Base-by-base conservation (phyloP, 2,888 invertebrate species). In the Drosophila setosimentum region DNA sequence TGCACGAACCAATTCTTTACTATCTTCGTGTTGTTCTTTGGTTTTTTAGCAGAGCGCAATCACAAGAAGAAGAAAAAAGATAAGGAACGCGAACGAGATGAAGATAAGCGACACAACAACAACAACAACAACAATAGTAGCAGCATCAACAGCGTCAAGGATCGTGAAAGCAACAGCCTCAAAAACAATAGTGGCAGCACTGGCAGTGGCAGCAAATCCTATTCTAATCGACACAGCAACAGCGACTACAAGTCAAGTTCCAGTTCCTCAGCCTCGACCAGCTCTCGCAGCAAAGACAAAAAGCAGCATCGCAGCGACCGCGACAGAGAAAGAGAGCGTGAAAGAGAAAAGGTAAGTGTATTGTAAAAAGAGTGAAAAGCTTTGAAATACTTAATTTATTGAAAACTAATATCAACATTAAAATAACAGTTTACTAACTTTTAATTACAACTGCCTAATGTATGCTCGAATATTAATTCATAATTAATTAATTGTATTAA, bases 31-130 rank as follows among this genome's bases (percentile, higher is more conserved):
- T 37, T 18, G 4, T 24, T 10, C 16, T 1, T 16, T 24, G 33
- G 16, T 57, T 30, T 32, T 63, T 30, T 73, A 80, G 67, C 70
- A 68, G 91, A 92, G 35, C 91, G 91, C 76, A 91, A 89, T 76
- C 92, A 92, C 67, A 93, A 92, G 69, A 92, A 92, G 80, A 93
- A 93, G 82, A 93, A 92, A 74, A 93, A 92, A 87, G 93, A 93
- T 74, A 92, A 92, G 74, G 92, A 93, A 73, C 91, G 91, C 27
- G 90, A 91, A 50, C 82, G 83, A 30, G 89, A 85, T 55, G 85
- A 83, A 59, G 83, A 83, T 65, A 90, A 78, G 69, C 78, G 80
- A 4, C 68, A 73, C 55, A 77, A 66, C 27, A 73, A 21, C 66
- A 69, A 48, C 66, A 78, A 40, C 51, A 77, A 66, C 21, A 55